phyloP scores from a whole-genome alignment of 2,113 vertebrate genomes.

The Romanogobio albipinnatus region DNA sequence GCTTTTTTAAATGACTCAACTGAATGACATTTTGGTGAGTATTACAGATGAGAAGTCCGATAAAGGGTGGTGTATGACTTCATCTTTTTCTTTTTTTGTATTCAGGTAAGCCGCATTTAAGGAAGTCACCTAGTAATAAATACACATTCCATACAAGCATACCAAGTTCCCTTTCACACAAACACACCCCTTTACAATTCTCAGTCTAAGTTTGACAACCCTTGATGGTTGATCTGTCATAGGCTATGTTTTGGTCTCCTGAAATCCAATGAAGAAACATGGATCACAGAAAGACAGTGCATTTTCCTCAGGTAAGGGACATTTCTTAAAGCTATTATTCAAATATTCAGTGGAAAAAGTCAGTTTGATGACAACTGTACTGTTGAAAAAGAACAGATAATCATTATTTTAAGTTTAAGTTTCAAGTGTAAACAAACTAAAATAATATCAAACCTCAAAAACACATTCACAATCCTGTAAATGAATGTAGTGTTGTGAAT shows the following conservation, averaged over 20 bases:
- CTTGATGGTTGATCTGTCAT: background rate
- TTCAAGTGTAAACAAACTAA: background rate
- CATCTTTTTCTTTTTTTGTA: background rate
- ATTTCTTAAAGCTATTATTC: background rate
- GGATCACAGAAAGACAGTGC: conserved; percentile 9
- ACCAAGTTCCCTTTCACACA: background rate
- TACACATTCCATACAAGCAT: background rate
- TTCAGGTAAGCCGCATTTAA: conserved; percentile 14
- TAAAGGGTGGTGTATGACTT: conserved; percentile 24
- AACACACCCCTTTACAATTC: background rate
- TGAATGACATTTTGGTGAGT: background rate
- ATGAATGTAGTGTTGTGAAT: background rate
- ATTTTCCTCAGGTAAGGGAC: conserved; percentile 53
- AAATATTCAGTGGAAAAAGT: background rate
- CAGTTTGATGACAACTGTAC: background rate
- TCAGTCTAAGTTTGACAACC: background rate
- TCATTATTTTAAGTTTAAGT: too few species aligned
- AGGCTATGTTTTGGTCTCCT: background rate
- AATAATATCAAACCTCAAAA: background rate
- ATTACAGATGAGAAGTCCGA: background rate
- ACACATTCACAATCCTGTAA: background rate
- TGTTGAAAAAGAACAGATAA: background rate
- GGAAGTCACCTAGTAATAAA: conserved; percentile 18
- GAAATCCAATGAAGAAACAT: conserved; percentile 32
- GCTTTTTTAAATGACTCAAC: background rate